Conservation (phyloP, 2,797 vertebrate species). For the Tapirus indicus region DNA sequence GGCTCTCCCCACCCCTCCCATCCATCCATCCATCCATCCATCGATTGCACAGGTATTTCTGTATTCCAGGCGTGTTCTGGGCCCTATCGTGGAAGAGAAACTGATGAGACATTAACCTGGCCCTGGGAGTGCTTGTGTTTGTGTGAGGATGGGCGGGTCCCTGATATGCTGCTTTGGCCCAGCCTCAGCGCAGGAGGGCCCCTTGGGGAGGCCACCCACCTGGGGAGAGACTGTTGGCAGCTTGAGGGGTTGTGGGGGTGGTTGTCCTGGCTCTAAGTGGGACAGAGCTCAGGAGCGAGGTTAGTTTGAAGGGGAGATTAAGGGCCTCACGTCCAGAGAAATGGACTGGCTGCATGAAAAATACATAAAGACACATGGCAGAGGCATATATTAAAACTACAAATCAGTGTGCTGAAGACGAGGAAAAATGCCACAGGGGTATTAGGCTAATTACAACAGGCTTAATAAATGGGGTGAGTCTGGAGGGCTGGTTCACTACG, state of each 20-base stretch:
- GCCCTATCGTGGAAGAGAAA: neutral
- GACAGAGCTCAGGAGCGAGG: neutral
- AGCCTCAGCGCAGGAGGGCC: neutral
- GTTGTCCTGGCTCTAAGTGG: neutral
- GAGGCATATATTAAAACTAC: neutral
- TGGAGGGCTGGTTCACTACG: neutral
- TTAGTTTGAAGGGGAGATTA: neutral
- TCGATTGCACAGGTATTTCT: neutral
- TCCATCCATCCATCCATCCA: too few species aligned
- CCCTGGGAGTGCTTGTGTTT: neutral
- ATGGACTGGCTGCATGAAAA: neutral
- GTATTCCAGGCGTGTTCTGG: neutral
- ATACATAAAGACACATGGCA: neutral
- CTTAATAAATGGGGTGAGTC: neutral
- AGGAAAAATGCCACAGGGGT: neutral
- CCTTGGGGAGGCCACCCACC: too few species aligned
- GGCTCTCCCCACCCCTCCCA: fast-evolving
- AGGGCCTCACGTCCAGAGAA: neutral
- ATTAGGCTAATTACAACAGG: neutral
- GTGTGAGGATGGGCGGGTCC: too few species aligned
- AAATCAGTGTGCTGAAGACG: neutral
- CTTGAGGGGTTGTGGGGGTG: too few species aligned
- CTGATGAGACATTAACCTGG: neutral
- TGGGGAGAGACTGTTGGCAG: neutral
- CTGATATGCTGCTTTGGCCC: too few species aligned